These are phyloP conservation scores for Calidris pygmaea DNA, from an alignment of 2,113 vertebrate genomes.

Conservation along the genomic window DNA sequence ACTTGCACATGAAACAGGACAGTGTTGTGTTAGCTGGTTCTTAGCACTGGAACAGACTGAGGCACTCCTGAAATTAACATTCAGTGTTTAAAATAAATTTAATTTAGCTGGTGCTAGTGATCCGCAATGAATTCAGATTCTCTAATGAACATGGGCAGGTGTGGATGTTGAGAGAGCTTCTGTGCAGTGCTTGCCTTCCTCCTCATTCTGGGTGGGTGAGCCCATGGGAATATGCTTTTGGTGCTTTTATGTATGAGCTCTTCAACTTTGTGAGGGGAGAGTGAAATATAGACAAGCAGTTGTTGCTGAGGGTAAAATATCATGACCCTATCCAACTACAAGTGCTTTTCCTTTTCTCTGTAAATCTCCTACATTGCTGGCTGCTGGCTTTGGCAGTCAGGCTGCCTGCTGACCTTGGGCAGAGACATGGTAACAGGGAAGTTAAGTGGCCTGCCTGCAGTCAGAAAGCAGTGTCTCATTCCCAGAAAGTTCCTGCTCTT, in stretches of 20 bases:
- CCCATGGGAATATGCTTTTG: neutral
- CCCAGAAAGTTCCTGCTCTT: neutral
- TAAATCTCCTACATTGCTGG: neutral
- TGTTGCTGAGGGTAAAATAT: neutral
- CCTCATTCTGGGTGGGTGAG: neutral
- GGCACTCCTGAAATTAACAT: neutral
- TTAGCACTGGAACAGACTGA: neutral
- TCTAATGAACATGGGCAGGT: neutral
- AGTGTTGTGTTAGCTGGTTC: neutral
- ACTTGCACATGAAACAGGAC: neutral
- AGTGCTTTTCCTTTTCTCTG: neutral
- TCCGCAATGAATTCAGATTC: neutral
- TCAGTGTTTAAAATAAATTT: neutral
- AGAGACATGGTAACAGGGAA: neutral
- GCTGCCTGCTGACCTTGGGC: neutral
- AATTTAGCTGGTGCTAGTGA: neutral
- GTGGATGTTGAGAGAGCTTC: neutral
- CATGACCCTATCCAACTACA: neutral
- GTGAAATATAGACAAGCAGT: neutral
- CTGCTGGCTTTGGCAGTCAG: neutral
- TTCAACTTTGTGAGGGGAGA: neutral
- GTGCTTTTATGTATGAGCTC: neutral
- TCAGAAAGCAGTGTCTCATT: neutral
- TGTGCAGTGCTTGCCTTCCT: neutral
- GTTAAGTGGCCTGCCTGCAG: neutral